Conservation (phyloP, 2,797 vertebrate species). For the Pipistrellus kuhlii region DNA sequence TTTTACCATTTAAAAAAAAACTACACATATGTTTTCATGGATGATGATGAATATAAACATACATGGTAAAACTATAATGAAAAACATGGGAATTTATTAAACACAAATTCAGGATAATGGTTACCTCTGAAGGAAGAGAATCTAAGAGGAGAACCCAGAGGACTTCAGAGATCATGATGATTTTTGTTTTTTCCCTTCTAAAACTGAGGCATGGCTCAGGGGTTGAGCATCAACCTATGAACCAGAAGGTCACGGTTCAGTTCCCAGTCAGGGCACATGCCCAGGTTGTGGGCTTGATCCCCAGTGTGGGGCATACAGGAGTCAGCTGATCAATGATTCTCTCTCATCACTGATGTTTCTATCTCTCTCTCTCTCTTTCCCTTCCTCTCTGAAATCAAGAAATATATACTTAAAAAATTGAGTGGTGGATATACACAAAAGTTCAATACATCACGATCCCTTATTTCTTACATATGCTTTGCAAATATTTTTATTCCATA, state of each 20-base stretch:
- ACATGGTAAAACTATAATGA: background rate
- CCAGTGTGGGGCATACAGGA: too few species aligned
- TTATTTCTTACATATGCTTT: slow-evolving; percentile 17
- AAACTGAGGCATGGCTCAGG: background rate
- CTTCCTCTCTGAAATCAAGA: too few species aligned
- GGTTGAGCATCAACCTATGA: too few species aligned
- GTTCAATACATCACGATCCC: background rate
- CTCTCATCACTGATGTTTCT: too few species aligned
- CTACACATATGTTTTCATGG: background rate
- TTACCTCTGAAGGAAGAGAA: background rate
- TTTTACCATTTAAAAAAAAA: background rate
- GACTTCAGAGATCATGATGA: background rate
- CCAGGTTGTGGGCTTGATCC: too few species aligned
- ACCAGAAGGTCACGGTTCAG: too few species aligned
- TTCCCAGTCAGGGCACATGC: too few species aligned
- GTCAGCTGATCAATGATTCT: too few species aligned
- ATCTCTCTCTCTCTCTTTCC: too few species aligned
- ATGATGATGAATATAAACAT: background rate
- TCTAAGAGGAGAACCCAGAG: background rate
- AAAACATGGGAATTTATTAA: background rate
- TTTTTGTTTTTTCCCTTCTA: background rate
- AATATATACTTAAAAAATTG: too few species aligned
- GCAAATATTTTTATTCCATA: background rate
- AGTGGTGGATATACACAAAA: background rate
- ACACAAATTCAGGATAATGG: background rate